Evolutionary conservation across 1,140 invertebrate genomes (phyloP), one percentile per base, ranked within the genome.

Genomic region (Diorhabda carinulata): DNA sequence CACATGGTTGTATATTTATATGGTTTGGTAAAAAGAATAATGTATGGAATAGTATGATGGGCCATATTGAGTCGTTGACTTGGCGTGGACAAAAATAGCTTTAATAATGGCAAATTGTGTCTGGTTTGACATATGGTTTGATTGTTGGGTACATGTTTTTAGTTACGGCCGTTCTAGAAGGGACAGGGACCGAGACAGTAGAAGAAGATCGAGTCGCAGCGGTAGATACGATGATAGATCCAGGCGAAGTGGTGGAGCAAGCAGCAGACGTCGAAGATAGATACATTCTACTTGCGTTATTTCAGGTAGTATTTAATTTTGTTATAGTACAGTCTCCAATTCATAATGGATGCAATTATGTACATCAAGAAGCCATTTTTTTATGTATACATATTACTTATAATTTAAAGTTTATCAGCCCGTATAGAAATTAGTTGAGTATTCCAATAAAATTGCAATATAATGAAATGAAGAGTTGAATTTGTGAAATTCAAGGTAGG

Each of bases 1-100:
- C 79, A 80, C 77, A 81, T 81, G 79, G 79, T 77, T 67, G 75
- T 80, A 80, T 78, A 73, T 79, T 81, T 80, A 77, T 77, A 81
- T 81, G 79, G 79, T 80, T 80, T 80, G 79, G 79, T 81, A 75
- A 74, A 52, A 70, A 67, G 66, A 64, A 72, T 76, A 72, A 66
- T 74, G 70, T 72, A 73, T 71, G 73, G 73, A 73, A 68, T 69
- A 72, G 73, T 74, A 70, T 73, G 71, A 72, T 72, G 73, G 67
- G 71, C 65, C 70, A 61, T 72, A 41, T 47, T 67, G 65, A 62
- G 66, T 71, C 59, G 70, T 67, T 73, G 71, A 74, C 62, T 69
- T 72, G 73, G 70, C 69, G 70, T 68, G 70, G 70, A 73, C 63
- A 71, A 64, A 45, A 68, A 62, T 62, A 68, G 60, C 64, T 69